Percentiles rank a stretch among this genome's conserved stretches.
Conservation (phyloP, 2,888 invertebrate species). For the Ceraclea dissimilis region DNA sequence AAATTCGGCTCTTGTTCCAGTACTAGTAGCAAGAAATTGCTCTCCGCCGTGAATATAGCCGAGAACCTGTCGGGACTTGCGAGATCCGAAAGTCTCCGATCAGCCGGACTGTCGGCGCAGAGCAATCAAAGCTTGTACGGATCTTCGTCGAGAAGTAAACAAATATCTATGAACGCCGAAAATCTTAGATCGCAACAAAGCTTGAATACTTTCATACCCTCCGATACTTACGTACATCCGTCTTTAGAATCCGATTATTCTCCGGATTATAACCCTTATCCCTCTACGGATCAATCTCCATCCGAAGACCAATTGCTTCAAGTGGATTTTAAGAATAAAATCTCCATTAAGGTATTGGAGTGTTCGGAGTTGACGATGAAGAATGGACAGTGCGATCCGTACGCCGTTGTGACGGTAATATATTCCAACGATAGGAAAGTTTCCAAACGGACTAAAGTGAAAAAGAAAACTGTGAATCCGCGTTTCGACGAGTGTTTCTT, state of each 20-base stretch:
- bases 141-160: conserved; percentile 9
- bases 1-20: conserved; percentile 46
- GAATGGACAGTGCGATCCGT: conserved; percentile 88
- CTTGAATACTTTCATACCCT: conserved; percentile 24
- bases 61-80: conserved; percentile 30
- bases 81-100: conserved; percentile 43
- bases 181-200: conserved; percentile 42
- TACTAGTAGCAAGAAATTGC: conserved; percentile 43
- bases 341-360: conserved; percentile 65
- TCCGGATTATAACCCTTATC: conserved; percentile 29
- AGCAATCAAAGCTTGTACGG: conserved; percentile 10
- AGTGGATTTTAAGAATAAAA: conserved; percentile 39
- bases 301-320: conserved; percentile 34
- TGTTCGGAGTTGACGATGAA: conserved; percentile 83
- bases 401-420: conserved; percentile 70
- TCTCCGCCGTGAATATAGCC: conserved; percentile 31
- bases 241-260: conserved; percentile 12
- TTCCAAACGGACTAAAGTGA: conserved; percentile 73
- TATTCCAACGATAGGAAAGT: conserved; percentile 76
- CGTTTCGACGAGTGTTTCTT: conserved; percentile 82
- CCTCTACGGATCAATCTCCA: conserved; percentile 35
- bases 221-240: not conserved
- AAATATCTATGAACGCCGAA: conserved; percentile 26
- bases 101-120: not conserved
- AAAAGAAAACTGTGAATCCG: conserved; percentile 85